Base-by-base conservation (phyloP, 92 coral and sea anemone genomes). In the Meandrina meandrites region DNA sequence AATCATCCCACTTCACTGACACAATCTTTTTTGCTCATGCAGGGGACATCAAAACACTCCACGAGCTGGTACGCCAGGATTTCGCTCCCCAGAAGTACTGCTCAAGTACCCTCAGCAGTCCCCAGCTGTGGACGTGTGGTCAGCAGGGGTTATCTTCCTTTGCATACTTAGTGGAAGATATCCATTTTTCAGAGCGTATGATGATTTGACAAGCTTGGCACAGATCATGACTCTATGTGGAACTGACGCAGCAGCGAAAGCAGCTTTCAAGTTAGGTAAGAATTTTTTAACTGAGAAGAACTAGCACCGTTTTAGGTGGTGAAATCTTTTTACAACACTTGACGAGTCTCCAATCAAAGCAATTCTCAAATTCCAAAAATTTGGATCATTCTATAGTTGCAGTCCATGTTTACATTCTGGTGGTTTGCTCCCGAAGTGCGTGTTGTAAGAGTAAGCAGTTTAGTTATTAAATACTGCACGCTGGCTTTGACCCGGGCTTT, bases 51-150 rank as follows among this genome's bases (percentile, higher is more conserved):
- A 96, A 79, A 93, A 93, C 88, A 91, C 99, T 82, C 99, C 99
- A n/a, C 91, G 99, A 68, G 99, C 99, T 81, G 99, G 99, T 34
- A 97, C 99, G 7, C 98, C 99, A 6, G 99, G 98, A 24, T 97
- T 97, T 84, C 95, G 99, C 47, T 96, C 99, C 30, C 99, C 96
- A 31, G 99, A 97, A 84, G 99, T 97, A 57, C 93, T 97, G 28
- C 87, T 94, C 24, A 97, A 97, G 82, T 92, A 88, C 86, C 97
- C 99, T 4, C 87, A 97, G 58, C 99, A 97, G 89, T 95, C 98
- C 27, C 91, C 93, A 35, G 98, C 99, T 42, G 99, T 97, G 31
- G 99, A 97, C 79, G 86, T 97, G 68, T 97, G 99, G 99, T 97
- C 99, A 42, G 97, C 98, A 62, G 99, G 99, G 42, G 88, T 97